phyloP scores from a whole-genome alignment of 2,797 vertebrate genomes.

The Sebastes variabilis region DNA sequence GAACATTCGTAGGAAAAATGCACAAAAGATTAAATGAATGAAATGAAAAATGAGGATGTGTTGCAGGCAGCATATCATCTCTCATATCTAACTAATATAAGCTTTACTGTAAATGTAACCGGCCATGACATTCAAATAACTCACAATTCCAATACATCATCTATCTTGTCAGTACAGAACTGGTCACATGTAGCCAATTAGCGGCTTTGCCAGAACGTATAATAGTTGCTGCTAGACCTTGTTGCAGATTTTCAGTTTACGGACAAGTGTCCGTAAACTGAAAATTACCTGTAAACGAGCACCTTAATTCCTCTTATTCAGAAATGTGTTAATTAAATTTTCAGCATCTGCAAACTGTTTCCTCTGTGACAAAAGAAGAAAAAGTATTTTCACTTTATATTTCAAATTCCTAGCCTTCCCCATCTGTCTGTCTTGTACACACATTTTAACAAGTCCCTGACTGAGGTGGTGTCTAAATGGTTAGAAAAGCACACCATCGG shows the following conservation, averaged over 20 bases:
- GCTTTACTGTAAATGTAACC: not conserved
- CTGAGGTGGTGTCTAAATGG: not conserved
- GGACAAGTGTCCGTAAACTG: slow-evolving; percentile 3
- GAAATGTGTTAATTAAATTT: not conserved
- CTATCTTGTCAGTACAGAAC: not conserved
- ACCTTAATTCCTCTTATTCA: not conserved
- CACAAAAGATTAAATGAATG: no score
- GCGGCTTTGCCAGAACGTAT: not conserved
- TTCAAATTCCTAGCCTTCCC: not conserved
- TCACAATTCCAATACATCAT: not conserved
- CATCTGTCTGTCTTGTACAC: not conserved
- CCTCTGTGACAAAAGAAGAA: not conserved
- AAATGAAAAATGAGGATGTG: no score
- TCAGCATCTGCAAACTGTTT: not conserved
- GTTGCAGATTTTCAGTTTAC: not conserved
- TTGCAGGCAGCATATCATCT: not conserved
- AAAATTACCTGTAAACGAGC: slow-evolving; percentile 1
- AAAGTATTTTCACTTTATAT: not conserved
- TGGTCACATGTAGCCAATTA: not conserved
- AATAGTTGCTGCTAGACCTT: not conserved
- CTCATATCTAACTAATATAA: not conserved
- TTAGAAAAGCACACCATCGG: not conserved
- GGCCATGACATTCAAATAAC: not conserved
- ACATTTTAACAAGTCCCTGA: not conserved
- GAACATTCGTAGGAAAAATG: no score